Evolutionary conservation across 1,140 invertebrate genomes (phyloP).

Genomic region (Sycophila sp.): DNA sequence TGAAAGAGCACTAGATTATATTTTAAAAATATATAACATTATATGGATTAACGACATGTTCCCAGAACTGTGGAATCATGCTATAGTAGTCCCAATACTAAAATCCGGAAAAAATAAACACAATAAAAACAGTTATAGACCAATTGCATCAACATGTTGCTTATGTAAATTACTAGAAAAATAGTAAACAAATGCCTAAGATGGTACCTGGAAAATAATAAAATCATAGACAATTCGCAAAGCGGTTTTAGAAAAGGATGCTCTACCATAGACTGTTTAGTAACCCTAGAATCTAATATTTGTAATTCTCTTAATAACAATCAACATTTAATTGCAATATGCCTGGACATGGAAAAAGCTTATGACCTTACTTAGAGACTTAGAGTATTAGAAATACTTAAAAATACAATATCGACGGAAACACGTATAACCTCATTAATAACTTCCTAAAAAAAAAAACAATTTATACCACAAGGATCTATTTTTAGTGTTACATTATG

Average conservation of each 20-base stretch:
- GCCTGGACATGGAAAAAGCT: too few relatives aligned
- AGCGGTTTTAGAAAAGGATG: constrained; percentile 28
- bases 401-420: too few relatives aligned
- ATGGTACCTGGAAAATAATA: constrained; percentile 30
- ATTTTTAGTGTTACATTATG: not conserved
- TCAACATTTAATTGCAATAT: too few relatives aligned
- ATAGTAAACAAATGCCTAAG: constrained; percentile 41
- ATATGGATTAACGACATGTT: constrained; percentile 43
- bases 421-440: too few relatives aligned
- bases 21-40: constrained; percentile 46
- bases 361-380: constrained; percentile 39
- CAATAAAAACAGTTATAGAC: constrained; percentile 26
- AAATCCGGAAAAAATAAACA: constrained; percentile 49
- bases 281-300: too few relatives aligned
- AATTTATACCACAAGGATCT: too few relatives aligned
- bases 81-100: constrained; percentile 48
- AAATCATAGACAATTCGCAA: constrained; percentile 27
- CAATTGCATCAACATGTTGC: constrained; percentile 44
- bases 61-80: constrained; percentile 47
- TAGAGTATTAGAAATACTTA: not conserved
- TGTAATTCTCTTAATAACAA: too few relatives aligned
- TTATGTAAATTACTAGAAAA: constrained; percentile 50
- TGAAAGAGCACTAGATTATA: constrained; percentile 27
- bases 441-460: not conserved
- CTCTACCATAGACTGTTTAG: too few relatives aligned